phyloP scores from a whole-genome alignment of 2,113 vertebrate species.

The Dolichotis patagonum region DNA sequence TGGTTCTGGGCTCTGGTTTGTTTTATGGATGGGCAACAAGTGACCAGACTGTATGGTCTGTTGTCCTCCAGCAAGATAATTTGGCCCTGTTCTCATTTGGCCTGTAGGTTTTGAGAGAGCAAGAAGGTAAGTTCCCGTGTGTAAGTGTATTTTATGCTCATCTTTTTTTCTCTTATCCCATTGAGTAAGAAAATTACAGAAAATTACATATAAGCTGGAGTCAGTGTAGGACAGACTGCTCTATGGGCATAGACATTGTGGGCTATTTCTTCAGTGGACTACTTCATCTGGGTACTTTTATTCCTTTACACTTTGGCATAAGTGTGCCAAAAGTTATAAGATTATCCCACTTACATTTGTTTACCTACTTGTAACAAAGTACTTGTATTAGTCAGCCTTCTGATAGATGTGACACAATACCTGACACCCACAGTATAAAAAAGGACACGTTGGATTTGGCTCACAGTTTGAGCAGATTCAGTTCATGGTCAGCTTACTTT shows the following conservation, averaged over 20 bases:
- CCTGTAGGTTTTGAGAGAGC: background rate
- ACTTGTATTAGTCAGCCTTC: background rate
- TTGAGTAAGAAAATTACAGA: background rate
- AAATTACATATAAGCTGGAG: background rate
- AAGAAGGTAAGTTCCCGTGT: background rate
- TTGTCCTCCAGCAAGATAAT: background rate
- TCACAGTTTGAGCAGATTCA: background rate
- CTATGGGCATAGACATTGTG: background rate
- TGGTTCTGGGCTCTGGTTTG: background rate
- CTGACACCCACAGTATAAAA: background rate
- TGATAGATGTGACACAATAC: background rate
- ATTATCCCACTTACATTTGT: background rate
- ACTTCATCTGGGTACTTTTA: fast-evolving
- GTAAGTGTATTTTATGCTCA: background rate
- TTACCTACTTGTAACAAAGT: background rate
- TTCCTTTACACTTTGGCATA: background rate
- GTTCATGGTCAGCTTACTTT: background rate
- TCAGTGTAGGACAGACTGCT: background rate
- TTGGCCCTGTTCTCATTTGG: background rate
- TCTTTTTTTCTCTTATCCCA: background rate
- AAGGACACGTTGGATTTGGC: background rate
- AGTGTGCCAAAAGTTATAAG: background rate
- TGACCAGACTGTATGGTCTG: background rate
- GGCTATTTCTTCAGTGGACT: fast-evolving
- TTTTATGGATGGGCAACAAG: background rate